A percentile compares a stretch with the other conserved stretches of the same genome.
These are phyloP conservation scores for Phalacrocorax brasilianus DNA, from an alignment of 2,113 vertebrate species.

Conservation along the genomic window DNA sequence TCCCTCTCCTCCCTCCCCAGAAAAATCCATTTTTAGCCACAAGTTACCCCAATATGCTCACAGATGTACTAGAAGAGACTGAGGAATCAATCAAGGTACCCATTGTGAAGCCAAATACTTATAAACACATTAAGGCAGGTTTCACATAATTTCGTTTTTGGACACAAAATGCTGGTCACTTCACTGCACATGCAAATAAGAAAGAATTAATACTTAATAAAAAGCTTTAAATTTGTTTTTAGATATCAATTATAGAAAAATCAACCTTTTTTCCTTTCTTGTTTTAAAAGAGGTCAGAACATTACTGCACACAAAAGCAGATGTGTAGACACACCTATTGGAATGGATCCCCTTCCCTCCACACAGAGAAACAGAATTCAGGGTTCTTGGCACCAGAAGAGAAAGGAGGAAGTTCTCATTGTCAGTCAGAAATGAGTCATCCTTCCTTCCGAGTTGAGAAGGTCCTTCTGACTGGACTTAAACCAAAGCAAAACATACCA, in stretches of 20 bases:
- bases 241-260: conserved; percentile 64
- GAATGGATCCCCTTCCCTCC: conserved; percentile 19
- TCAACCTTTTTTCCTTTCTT: conserved; percentile 20
- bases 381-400: conserved; percentile 50
- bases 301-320: conserved; percentile 40
- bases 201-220: conserved; percentile 60
- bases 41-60: conserved; percentile 34
- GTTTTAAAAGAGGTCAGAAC: conserved; percentile 41
- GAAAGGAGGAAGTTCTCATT: conserved; percentile 13
- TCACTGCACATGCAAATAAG: conserved; percentile 65
- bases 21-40: not conserved
- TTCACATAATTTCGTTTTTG: conserved; percentile 27
- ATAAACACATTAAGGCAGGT: conserved; percentile 61
- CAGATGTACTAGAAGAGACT: conserved; percentile 42
- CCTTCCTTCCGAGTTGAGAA: conserved; percentile 8
- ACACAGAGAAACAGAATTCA: not conserved
- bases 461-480: not conserved
- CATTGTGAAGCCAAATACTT: conserved; percentile 59
- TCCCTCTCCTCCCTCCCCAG: not conserved
- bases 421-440: conserved; percentile 7
- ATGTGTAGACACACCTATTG: conserved; percentile 26
- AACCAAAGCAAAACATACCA: not conserved
- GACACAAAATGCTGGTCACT: conserved; percentile 57
- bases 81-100: conserved; percentile 43
- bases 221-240: conserved; percentile 47